phyloP scores from a whole-genome alignment of 2,888 invertebrate genomes.

The Lumbricus terrestris region DNA sequence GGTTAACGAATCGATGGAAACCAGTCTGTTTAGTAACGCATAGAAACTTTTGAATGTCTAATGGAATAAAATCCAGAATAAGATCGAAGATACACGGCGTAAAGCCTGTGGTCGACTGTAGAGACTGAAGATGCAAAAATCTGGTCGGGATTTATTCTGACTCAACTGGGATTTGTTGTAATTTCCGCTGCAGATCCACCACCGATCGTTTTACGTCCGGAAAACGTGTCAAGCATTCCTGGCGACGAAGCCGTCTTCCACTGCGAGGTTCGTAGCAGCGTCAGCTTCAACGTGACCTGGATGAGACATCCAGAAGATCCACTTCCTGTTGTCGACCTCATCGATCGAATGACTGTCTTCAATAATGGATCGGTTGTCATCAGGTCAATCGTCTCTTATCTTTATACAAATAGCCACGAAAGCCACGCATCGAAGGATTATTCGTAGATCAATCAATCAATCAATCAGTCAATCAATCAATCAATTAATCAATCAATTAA shows the following conservation, averaged over 20 bases:
- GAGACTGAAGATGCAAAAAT: too few relatives aligned
- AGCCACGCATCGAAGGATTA: not conserved
- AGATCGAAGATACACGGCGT: too few relatives aligned
- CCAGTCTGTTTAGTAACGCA: too few relatives aligned
- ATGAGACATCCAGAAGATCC: conserved; percentile 36
- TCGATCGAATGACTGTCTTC: not conserved
- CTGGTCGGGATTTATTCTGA: too few relatives aligned
- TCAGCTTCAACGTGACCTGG: conserved; percentile 60
- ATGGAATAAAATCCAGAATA: too few relatives aligned
- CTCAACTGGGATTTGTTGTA: not conserved
- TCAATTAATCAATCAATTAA: too few relatives aligned
- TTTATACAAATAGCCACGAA: too few relatives aligned
- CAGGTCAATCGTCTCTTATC: not conserved
- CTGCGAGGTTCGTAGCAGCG: conserved; percentile 57
- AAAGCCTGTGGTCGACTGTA: too few relatives aligned
- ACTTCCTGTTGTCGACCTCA: not conserved
- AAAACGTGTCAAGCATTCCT: conserved; percentile 60
- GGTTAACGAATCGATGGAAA: too few relatives aligned
- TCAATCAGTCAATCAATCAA: too few relatives aligned
- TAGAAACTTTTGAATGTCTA: too few relatives aligned
- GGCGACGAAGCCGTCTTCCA: conserved; percentile 58
- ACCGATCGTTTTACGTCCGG: conserved; percentile 58
- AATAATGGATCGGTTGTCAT: conserved; percentile 26
- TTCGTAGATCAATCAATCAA: too few relatives aligned
- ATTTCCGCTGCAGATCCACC: conserved; percentile 60